Evolutionary conservation across 2,113 vertebrate species (phyloP).

Genomic region (Lophochroa leadbeateri): DNA sequence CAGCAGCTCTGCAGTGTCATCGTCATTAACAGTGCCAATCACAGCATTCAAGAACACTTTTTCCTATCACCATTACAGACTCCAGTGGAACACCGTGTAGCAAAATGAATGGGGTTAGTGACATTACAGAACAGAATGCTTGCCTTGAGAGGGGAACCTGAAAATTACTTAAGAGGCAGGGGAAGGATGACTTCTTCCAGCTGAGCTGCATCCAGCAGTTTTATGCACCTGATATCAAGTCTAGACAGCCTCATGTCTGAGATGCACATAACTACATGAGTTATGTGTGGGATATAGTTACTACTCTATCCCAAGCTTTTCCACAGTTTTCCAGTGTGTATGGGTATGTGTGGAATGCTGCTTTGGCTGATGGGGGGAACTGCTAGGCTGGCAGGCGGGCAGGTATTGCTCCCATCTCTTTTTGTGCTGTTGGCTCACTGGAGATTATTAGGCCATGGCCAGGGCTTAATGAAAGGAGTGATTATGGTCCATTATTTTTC

Average conservation of each 20-base stretch:
- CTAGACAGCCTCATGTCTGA: neutral
- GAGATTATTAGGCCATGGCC: neutral
- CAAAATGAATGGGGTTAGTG: slow-evolving; percentile 24
- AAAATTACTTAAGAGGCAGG: neutral
- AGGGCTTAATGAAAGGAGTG: neutral
- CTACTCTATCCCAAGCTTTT: neutral
- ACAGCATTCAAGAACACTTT: neutral
- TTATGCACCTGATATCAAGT: neutral
- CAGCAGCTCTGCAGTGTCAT: slow-evolving; percentile 32
- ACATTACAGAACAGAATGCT: neutral
- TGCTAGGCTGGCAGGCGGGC: neutral
- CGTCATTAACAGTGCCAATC: slow-evolving; percentile 53
- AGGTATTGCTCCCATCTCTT: neutral
- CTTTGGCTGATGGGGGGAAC: neutral
- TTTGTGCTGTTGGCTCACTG: neutral
- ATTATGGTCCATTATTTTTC: slow-evolving; percentile 37
- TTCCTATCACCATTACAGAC: neutral
- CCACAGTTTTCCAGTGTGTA: neutral
- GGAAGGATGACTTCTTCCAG: neutral
- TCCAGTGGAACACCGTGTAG: neutral
- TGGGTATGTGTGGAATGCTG: neutral
- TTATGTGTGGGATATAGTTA: neutral
- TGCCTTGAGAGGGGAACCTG: neutral
- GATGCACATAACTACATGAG: neutral
- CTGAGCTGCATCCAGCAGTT: neutral